These are phyloP conservation scores for Laupala kohalensis DNA, from an alignment of 1,140 invertebrate species.

Conservation along the genomic window DNA sequence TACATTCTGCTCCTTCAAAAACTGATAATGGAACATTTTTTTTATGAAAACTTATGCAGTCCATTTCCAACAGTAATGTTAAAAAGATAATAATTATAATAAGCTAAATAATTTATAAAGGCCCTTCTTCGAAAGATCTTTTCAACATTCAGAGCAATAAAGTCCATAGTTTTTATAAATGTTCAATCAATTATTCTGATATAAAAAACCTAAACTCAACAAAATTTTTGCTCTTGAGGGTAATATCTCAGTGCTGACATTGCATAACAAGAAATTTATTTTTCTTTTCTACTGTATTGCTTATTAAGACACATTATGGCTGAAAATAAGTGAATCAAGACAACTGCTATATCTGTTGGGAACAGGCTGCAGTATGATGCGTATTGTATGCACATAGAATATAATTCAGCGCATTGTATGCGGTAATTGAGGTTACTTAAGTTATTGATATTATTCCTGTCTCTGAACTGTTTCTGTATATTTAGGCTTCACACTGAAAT, in stretches of 20 bases:
- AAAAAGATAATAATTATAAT: background rate
- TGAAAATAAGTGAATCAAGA: background rate
- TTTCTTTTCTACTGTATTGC: background rate
- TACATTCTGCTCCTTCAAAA: no score
- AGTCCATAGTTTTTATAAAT: no score
- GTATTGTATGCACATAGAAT: background rate
- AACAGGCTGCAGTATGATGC: background rate
- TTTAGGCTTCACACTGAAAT: no score
- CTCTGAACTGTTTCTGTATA: no score
- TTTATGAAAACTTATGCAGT: no score
- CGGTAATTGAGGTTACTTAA: no score
- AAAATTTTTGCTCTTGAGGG: background rate
- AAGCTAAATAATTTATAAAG: background rate
- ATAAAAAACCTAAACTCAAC: no score
- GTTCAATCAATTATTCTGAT: no score
- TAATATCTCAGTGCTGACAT: background rate
- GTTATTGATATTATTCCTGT: no score
- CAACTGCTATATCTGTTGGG: background rate
- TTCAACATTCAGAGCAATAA: no score
- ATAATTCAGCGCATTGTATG: no score
- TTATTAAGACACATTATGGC: background rate
- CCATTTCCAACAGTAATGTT: background rate
- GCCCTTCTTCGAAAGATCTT: background rate
- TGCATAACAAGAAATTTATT: background rate
- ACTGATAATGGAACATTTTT: no score